Evolutionary conservation across 2,888 invertebrate genomes (phyloP), one percentile per base, ranked within the genome.

Genomic region (Epirrhoe alternata): DNA sequence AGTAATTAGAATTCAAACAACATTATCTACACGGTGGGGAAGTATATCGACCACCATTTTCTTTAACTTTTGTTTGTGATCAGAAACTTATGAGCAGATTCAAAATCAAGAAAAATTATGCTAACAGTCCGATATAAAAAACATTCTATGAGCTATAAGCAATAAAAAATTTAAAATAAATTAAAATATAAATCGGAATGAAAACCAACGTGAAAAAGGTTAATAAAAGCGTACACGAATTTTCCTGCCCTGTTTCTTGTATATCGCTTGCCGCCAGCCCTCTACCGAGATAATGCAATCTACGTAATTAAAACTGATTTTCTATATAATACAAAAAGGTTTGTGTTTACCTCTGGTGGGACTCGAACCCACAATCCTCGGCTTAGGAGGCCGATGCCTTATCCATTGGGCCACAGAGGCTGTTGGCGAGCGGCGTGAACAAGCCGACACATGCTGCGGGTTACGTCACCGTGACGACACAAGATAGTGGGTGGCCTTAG

Each of bases 381-480:
- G 96, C 96, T 96, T 96, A 96, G 96, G 96, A 96, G 96, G 96
- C 95, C 96, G 95, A 95, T 96, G 96, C 96, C 96, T 96, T 96
- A 96, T 96, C 96, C 96, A 95, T 96, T 95, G 95, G 95, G 96
- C 96, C 95, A 96, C 96, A 95, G 95, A 96, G 96, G 96, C 96
- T 86, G 74, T 87, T 98, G 98, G 69, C 97, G 96, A 96, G 96
- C 90, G 97, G 97, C 63, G 70, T 98, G 95, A 84, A 96, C 96
- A 61, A 96, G 97, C 90, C 70, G 74, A 78, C 83, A 59, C 75
- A 76, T 84, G 80, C 79, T 78, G 77, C 76, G 74, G 72, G 80
- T 84, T 83, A 80, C 88, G 87, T 86, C 89, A 88, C 66, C 68
- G 67, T 76, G 76, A 74, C 78, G 77, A 68, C 78, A 74, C 50